Evolutionary conservation across 2,888 invertebrate species (phyloP).

Genomic region (Drosophila sordidapex): DNA sequence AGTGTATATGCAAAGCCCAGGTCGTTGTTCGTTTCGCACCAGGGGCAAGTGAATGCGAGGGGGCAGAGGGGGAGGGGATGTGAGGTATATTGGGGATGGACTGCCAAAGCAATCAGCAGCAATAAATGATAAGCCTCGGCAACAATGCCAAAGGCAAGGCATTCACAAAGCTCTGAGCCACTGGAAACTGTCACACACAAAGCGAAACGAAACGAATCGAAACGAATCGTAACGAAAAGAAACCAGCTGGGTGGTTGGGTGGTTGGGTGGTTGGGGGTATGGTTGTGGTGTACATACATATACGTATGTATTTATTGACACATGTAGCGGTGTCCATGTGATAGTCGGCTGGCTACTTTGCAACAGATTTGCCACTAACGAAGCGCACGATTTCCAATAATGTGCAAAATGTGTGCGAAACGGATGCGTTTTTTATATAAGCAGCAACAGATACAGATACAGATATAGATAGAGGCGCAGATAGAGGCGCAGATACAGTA

Average conservation of each 20-base stretch:
- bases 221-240: background rate
- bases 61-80: background rate
- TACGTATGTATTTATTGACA: slow-evolving; percentile 4
- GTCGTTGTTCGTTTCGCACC: background rate
- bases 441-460: slow-evolving; percentile 26
- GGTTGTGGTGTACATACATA: background rate
- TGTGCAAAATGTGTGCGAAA: slow-evolving; percentile 63
- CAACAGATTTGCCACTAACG: slow-evolving; percentile 77
- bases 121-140: slow-evolving; percentile 74
- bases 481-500: background rate
- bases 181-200: slow-evolving; percentile 61
- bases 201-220: slow-evolving; percentile 20
- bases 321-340: slow-evolving; percentile 4
- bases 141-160: slow-evolving; percentile 67
- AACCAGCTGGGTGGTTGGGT: background rate
- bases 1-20: slow-evolving; percentile 56
- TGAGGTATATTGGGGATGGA: slow-evolving; percentile 29
- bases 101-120: slow-evolving; percentile 75
- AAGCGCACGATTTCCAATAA: slow-evolving; percentile 79
- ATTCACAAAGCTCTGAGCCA: slow-evolving; percentile 16
- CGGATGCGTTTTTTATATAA: slow-evolving; percentile 54
- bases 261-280: too few relatives aligned
- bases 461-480: background rate
- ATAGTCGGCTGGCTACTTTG: slow-evolving; percentile 67
- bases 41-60: background rate